Base-by-base conservation (phyloP, 1,140 invertebrate genomes). In the Limonius californicus region DNA sequence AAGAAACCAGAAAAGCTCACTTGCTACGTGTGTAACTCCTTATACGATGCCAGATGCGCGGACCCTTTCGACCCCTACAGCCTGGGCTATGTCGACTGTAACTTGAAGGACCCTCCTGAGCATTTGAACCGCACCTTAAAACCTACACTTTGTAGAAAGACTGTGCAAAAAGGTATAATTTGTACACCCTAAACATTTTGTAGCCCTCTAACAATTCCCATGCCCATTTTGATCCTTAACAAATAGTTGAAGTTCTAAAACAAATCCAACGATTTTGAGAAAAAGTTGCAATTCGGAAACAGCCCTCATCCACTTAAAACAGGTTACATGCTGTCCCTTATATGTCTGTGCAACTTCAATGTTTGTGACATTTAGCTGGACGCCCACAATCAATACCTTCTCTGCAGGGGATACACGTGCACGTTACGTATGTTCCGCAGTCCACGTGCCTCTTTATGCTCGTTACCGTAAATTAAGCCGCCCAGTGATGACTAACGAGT, bases 1-100 rank as follows among this genome's bases (percentile, higher is more conserved):
- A 35, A 50, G 14, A 64, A 68, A 9, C 20, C 54, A 16, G 63
- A 66, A 39, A 66, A 62, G 43, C 81, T 86, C 68, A 74, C 77
- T 63, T 94, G 91, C 73, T 94, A 91, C 70, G 85, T 92, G 65
- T 94, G 91, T 77, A 94, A 94, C 78, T 92, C 90, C 55, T 85
- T 84, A 47, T 92, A 85, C 70, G 91, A 94, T 77, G 89, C 88
- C 16, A 83, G 90, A 68, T 94, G 91, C 71, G 92, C 87, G 1
- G 89, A 93, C 72, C 88, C 89, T 1, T 94, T 95, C 71, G 86
- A 92, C 72, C 78, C 86, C 0, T 91, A 89, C 75, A 89, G 87
- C 47, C 83, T 94, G 56, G 91, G 89, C 14, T 82, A 84, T 57
- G 87, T 93, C 2, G 92, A 95, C 76, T 95, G 92, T 77, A 87